Evolutionary conservation across 2,113 vertebrate genomes (phyloP).

Genomic region (Psittacus erithacus): DNA sequence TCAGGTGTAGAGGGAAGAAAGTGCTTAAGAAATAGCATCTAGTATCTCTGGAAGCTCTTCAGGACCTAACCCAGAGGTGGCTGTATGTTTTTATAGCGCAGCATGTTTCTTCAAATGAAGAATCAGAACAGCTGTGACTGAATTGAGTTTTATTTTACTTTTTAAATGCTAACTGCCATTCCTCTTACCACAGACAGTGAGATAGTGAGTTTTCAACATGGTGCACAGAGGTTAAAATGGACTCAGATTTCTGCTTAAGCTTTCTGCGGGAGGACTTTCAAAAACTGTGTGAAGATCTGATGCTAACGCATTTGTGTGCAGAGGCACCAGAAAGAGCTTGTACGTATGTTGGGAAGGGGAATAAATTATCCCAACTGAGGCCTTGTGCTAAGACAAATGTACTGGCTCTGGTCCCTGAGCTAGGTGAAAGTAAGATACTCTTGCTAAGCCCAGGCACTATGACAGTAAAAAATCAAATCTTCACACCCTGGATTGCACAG

Average conservation of each 20-base stretch:
- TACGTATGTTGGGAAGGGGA: background rate
- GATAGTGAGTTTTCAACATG: background rate
- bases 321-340: background rate
- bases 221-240: background rate
- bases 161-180: background rate
- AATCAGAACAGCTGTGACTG: background rate
- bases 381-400: background rate
- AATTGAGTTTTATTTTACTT: background rate
- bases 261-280: background rate
- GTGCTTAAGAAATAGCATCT: background rate
- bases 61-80: background rate
- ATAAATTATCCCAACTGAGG: background rate
- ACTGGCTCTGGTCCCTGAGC: background rate
- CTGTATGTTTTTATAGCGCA: background rate
- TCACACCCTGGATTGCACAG: background rate
- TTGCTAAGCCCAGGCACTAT: background rate
- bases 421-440: background rate
- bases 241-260: background rate
- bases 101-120: background rate
- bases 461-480: background rate
- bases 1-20: background rate
- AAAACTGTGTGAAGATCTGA: background rate
- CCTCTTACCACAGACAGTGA: background rate
- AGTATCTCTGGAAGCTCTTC: background rate
- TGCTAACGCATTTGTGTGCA: fast-evolving